Conservation (phyloP, 2,888 invertebrate genomes). For the Drosophila robusta region DNA sequence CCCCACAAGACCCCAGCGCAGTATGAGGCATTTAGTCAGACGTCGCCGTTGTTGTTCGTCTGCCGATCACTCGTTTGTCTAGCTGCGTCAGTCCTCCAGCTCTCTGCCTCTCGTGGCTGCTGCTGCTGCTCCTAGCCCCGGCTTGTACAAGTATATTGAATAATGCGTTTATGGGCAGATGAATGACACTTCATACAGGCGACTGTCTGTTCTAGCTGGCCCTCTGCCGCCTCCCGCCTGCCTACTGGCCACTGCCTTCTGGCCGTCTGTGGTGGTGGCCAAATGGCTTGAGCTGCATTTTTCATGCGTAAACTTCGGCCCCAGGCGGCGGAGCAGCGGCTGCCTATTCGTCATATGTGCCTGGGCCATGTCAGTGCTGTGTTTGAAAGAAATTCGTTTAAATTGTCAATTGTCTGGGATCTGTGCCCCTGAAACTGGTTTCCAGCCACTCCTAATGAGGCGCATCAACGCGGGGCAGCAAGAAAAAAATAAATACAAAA, state of each 20-base stretch:
- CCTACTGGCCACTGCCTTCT: slow-evolving; percentile 22
- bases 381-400: slow-evolving; percentile 79
- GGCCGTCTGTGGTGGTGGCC: slow-evolving; percentile 63
- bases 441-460: slow-evolving; percentile 77
- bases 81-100: slow-evolving; percentile 58
- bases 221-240: slow-evolving; percentile 7
- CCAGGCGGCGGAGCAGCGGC: slow-evolving; percentile 46
- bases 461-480: slow-evolving; percentile 57
- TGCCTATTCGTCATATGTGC: slow-evolving; percentile 77
- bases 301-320: slow-evolving; percentile 76
- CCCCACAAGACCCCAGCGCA: slow-evolving; percentile 66
- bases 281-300: slow-evolving; percentile 66
- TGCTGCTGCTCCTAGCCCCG: slow-evolving; percentile 14
- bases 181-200: slow-evolving; percentile 84
- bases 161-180: slow-evolving; percentile 84
- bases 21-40: slow-evolving; percentile 81
- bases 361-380: slow-evolving; percentile 72
- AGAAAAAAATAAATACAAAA: slow-evolving; percentile 22
- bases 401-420: slow-evolving; percentile 78
- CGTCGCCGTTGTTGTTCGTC: slow-evolving; percentile 72
- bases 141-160: slow-evolving; percentile 72
- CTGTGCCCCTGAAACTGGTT: slow-evolving; percentile 67
- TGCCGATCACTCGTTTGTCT: slow-evolving; percentile 81
- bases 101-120: slow-evolving; percentile 9
- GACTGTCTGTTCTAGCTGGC: slow-evolving; percentile 61